Evolutionary conservation across 2,113 vertebrate genomes (phyloP).

Genomic region (Aleadryas rufinucha): DNA sequence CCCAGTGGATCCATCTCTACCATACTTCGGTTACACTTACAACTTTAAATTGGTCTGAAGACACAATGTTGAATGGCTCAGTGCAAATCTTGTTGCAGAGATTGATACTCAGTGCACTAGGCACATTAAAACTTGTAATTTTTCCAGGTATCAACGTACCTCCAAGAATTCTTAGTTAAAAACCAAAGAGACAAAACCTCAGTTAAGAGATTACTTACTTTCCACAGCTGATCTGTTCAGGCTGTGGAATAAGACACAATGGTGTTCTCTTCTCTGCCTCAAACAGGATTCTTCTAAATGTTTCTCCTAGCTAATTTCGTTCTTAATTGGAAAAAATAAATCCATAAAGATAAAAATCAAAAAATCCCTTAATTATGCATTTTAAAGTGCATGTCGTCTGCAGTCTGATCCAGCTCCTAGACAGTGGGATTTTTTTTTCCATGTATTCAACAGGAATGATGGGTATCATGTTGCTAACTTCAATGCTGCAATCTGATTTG

Average conservation of each 20-base stretch:
- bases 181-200: not conserved
- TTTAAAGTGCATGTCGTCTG: not conserved
- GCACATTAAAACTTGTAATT: not conserved
- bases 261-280: not conserved
- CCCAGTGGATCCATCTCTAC: not conserved
- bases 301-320: not conserved
- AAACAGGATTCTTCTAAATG: not conserved
- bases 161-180: not conserved
- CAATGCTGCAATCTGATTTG: not conserved
- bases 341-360: not conserved
- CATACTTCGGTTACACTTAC: not conserved
- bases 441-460: not conserved
- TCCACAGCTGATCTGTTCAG: not conserved
- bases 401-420: not conserved
- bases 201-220: not conserved
- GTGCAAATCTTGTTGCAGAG: not conserved
- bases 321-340: not conserved
- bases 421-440: not conserved
- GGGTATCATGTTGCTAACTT: constrained; percentile 16
- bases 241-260: not conserved
- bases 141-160: not conserved
- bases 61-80: not conserved
- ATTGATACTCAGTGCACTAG: not conserved
- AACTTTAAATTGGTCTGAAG: not conserved
- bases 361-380: not conserved